A percentile compares a stretch with the other conserved stretches of the same genome.
These are phyloP conservation scores for Cryptotermes secundus DNA, from an alignment of 1,140 invertebrate species.

Conservation along the genomic window DNA sequence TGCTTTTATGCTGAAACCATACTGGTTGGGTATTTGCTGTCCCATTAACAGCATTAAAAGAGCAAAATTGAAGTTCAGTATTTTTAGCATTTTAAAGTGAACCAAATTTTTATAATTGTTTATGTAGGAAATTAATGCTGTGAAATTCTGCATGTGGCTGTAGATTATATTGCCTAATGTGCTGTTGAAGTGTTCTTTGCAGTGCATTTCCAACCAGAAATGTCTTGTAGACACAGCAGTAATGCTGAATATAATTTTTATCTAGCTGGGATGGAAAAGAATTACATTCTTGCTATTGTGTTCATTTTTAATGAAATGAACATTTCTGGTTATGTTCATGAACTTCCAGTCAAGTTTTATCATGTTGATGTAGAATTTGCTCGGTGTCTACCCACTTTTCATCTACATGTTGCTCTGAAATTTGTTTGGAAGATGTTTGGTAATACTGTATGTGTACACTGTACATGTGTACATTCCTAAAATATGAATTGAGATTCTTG, in stretches of 20 bases:
- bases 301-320: not conserved
- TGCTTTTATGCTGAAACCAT: not conserved
- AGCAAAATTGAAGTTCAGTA: not conserved
- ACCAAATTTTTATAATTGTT: not conserved
- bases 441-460: too few species aligned
- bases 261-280: not conserved
- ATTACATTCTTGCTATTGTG: not conserved
- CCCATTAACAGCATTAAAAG: not conserved
- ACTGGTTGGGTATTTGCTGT: not conserved
- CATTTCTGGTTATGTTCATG: not conserved
- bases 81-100: not conserved
- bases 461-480: not conserved
- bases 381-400: not conserved
- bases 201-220: not conserved
- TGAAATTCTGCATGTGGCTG: not conserved
- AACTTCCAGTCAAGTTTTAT: not conserved
- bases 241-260: constrained; percentile 1
- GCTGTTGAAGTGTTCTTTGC: not conserved
- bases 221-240: not conserved
- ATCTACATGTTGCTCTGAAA: not conserved
- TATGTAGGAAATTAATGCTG: not conserved
- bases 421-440: not conserved
- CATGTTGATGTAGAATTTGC: not conserved
- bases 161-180: not conserved
- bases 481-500: not conserved